Percentiles rank a stretch among this genome's conserved stretches.
Evolutionary conservation across 37 sponge, comb jelly and placozoan species (phyloP).

Genomic region (Bolinopsis microptera): DNA sequence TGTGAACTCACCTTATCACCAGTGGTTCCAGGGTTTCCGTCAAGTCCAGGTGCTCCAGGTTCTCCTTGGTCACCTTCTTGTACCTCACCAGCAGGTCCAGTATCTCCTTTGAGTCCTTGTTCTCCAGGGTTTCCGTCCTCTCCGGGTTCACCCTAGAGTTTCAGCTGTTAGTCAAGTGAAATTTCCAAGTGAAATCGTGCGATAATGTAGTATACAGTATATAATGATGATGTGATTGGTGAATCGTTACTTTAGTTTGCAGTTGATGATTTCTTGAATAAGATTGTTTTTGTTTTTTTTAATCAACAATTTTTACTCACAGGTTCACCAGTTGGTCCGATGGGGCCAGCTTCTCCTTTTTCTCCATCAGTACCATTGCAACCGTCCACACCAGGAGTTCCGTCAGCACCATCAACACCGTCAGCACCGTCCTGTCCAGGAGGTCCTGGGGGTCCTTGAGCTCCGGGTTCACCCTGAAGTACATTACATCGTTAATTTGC

Average conservation of each 20-base stretch:
- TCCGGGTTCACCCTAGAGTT: slow-evolving; percentile 44
- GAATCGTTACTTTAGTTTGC: no score
- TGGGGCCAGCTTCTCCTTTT: background rate
- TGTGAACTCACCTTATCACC: background rate
- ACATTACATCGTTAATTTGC: no score
- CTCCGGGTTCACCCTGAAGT: background rate
- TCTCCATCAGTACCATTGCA: slow-evolving; percentile 36
- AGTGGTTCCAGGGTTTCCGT: slow-evolving; percentile 22
- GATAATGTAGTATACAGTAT: no score
- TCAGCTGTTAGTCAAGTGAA: no score
- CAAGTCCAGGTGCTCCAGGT: background rate
- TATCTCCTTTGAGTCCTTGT: background rate
- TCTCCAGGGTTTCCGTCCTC: background rate
- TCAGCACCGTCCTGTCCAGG: background rate
- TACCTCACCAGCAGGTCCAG: background rate
- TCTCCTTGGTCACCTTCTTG: background rate
- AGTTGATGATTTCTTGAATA: no score
- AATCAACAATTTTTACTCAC: no score
- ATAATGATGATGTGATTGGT: no score
- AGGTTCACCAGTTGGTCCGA: background rate
- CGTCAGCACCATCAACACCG: slow-evolving; percentile 24
- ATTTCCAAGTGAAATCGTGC: no score
- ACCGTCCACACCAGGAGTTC: slow-evolving; percentile 38
- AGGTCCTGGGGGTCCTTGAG: slow-evolving; percentile 38
- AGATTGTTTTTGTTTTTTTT: no score